Evolutionary conservation across 2,113 vertebrate genomes (phyloP).

Genomic region (Ranitomeya imitator): DNA sequence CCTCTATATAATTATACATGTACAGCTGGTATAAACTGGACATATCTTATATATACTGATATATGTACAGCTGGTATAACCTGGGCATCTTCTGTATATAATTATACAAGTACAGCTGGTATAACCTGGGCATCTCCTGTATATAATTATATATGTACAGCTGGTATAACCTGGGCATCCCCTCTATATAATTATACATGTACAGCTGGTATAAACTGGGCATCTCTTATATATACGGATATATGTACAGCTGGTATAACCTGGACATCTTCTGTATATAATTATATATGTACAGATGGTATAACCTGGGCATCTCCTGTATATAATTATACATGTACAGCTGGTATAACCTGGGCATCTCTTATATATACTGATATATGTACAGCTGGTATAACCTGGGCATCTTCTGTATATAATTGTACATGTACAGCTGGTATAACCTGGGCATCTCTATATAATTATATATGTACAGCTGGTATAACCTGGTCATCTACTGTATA

Average conservation of each 20-base stretch:
- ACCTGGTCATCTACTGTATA: neutral
- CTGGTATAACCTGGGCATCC: too few relatives aligned
- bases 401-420: neutral
- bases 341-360: neutral
- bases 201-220: neutral
- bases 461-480: neutral
- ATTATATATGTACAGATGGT: neutral
- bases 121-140: neutral
- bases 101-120: neutral
- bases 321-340: neutral
- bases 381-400: neutral
- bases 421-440: neutral
- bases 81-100: too few relatives aligned
- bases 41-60: neutral
- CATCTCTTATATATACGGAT: neutral
- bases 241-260: neutral
- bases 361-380: neutral
- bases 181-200: too few relatives aligned
- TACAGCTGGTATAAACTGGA: neutral
- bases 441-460: neutral
- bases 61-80: neutral
- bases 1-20: too few relatives aligned
- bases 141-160: neutral
- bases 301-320: neutral
- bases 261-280: too few relatives aligned